phyloP scores from a whole-genome alignment of 2,888 invertebrate species.

The Lymantria dispar region DNA sequence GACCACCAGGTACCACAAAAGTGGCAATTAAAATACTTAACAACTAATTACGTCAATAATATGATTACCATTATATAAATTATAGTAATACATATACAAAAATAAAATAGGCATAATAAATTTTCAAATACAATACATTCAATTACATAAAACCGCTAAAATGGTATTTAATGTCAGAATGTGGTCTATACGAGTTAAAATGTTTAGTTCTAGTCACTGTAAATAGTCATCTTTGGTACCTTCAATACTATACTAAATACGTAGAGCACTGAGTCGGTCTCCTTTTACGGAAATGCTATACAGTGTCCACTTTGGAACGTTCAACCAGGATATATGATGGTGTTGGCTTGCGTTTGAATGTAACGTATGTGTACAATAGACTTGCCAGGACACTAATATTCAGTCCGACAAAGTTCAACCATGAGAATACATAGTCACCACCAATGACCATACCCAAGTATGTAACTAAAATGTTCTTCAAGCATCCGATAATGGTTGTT shows the following conservation, averaged over 20 bases:
- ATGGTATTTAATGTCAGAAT: neutral
- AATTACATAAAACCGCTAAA: neutral
- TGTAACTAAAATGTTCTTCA: constrained; percentile 98
- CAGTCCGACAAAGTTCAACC: constrained; percentile 96
- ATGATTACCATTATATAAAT: neutral
- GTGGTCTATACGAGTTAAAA: constrained; percentile 16
- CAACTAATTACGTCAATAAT: neutral
- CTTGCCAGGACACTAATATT: constrained; percentile 96
- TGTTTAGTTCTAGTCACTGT: constrained; percentile 16
- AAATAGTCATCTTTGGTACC: constrained; percentile 59
- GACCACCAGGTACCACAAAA: neutral
- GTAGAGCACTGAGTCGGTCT: constrained; percentile 45
- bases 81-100: neutral
- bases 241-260: constrained; percentile 46
- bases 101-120: neutral
- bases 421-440: constrained; percentile 97
- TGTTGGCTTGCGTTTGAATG: constrained; percentile 86
- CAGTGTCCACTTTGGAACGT: constrained; percentile 64
- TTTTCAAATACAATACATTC: neutral
- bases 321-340: constrained; percentile 52
- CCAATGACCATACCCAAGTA: constrained; percentile 99
- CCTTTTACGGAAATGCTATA: constrained; percentile 51
- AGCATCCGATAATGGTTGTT: constrained; percentile 98
- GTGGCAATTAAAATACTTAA: neutral
- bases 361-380: constrained; percentile 93